phyloP scores from a whole-genome alignment of 2,113 vertebrate species.

The Leptosomus discolor region DNA sequence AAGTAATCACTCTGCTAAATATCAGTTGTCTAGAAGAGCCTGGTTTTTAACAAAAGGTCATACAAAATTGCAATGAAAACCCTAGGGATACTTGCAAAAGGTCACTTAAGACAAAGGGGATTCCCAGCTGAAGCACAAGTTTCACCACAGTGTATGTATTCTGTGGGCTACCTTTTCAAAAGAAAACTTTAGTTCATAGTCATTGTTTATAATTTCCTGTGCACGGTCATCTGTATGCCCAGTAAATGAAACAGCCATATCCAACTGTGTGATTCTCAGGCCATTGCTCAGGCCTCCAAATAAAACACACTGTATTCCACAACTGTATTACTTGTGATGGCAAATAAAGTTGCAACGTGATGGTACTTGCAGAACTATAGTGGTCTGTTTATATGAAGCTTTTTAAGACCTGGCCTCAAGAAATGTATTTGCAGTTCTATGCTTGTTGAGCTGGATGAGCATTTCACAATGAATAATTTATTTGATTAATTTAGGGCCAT shows the following conservation, averaged over 20 bases:
- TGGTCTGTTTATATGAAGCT: background rate
- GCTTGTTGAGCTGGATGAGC: background rate
- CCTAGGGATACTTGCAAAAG: constrained; percentile 30
- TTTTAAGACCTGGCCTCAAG: background rate
- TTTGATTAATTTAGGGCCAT: background rate
- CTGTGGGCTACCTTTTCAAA: background rate
- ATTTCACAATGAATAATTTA: background rate
- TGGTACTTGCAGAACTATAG: background rate
- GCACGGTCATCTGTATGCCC: background rate
- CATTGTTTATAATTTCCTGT: background rate
- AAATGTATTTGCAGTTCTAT: background rate
- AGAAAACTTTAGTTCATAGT: background rate
- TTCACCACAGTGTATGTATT: background rate
- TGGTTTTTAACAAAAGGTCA: constrained; percentile 53
- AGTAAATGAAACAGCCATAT: background rate
- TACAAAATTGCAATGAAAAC: constrained; percentile 50
- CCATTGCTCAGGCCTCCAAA: background rate
- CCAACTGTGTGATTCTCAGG: background rate
- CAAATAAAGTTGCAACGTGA: background rate
- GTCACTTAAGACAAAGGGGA: constrained; percentile 15
- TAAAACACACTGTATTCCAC: background rate
- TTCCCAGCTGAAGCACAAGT: constrained; percentile 20
- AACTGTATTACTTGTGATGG: background rate
- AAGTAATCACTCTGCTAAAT: constrained; percentile 47
- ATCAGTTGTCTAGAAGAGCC: constrained; percentile 26